phyloP scores from a whole-genome alignment of 2,113 vertebrate genomes.

The Myotis lucifugus region DNA sequence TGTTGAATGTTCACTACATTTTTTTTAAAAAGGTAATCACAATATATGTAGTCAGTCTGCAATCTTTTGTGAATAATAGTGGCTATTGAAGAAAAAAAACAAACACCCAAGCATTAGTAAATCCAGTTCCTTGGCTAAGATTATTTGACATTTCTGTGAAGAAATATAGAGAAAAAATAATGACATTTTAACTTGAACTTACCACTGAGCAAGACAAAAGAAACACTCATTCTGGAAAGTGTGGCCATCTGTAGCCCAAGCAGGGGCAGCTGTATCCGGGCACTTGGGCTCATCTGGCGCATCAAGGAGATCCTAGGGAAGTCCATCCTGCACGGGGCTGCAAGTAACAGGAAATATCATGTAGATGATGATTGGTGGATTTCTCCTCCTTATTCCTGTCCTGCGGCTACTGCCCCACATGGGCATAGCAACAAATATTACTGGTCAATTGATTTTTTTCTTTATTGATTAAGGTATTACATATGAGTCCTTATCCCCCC shows the following conservation, averaged over 20 bases:
- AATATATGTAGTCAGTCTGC: neutral
- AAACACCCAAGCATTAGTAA: neutral
- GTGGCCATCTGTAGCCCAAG: slow-evolving; percentile 30
- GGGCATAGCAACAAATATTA: neutral
- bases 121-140: neutral
- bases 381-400: neutral
- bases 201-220: slow-evolving; percentile 54
- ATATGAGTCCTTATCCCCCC: too few relatives aligned
- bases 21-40: neutral
- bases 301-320: neutral
- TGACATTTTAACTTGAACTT: slow-evolving; percentile 41
- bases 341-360: neutral
- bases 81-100: neutral
- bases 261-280: neutral
- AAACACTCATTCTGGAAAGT: slow-evolving; percentile 65
- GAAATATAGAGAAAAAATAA: neutral
- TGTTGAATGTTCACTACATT: neutral
- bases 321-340: slow-evolving; percentile 60
- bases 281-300: neutral
- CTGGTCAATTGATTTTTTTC: too few relatives aligned
- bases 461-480: too few relatives aligned
- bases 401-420: neutral
- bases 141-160: slow-evolving; percentile 27
- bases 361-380: neutral
- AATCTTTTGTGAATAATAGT: neutral